These are phyloP conservation scores for Eptesicus fuscus DNA, from an alignment of 2,113 vertebrate genomes.

Conservation along the genomic window DNA sequence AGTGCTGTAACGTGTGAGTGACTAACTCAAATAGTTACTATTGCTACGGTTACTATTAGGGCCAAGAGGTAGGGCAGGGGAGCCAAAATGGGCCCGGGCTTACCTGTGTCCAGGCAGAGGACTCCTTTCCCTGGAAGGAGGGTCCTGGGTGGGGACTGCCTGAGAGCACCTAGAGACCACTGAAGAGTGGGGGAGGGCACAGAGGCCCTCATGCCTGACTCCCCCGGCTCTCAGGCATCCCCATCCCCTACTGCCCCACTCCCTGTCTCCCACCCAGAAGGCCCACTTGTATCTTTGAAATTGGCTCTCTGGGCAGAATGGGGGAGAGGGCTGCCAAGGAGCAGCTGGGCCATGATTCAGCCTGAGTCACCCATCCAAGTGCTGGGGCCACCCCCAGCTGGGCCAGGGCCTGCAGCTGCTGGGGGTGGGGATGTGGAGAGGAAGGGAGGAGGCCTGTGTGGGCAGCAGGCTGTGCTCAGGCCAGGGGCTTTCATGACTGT, in stretches of 20 bases:
- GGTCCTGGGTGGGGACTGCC: not conserved
- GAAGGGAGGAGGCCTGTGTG: not conserved
- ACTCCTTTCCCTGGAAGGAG: not conserved
- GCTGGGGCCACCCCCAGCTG: conserved; percentile 45
- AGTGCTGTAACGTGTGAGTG: not conserved
- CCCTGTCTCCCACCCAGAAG: not conserved
- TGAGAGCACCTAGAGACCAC: not conserved
- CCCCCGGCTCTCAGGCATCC: not conserved
- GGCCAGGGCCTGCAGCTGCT: conserved; percentile 39
- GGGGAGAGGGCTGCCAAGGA: conserved; percentile 45
- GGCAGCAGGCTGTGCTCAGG: not conserved
- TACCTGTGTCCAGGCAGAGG: not conserved
- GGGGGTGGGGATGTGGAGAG: not conserved
- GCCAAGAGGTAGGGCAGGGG: not conserved
- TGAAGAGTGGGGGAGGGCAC: not conserved
- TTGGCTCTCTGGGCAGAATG: conserved; percentile 23
- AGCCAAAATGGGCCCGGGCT: not conserved
- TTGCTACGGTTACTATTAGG: not conserved
- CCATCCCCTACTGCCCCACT: not conserved
- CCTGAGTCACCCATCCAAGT: conserved; percentile 66
- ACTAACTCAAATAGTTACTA: not conserved
- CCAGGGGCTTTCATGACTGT: not conserved
- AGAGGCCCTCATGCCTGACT: not conserved
- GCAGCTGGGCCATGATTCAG: conserved; percentile 73
- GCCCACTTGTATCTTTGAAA: conserved; percentile 41